These are phyloP conservation scores for Agelaius phoeniceus DNA, from an alignment of 2,113 vertebrate species.

Conservation along the genomic window DNA sequence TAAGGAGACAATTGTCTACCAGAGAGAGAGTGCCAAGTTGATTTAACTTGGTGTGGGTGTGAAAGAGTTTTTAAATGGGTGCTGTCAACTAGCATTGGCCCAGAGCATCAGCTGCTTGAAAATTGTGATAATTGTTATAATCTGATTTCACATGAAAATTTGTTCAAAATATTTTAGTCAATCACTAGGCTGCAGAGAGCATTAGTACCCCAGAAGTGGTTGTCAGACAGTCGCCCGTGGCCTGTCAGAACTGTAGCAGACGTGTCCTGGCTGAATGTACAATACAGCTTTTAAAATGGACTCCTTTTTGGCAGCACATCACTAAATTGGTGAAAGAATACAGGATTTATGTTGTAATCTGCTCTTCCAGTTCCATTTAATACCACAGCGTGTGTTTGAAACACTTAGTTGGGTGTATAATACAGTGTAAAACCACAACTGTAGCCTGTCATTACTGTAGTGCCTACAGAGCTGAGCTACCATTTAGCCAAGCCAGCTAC, in stretches of 20 bases:
- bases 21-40: slow-evolving; percentile 62
- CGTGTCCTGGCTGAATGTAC: neutral
- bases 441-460: neutral
- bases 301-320: neutral
- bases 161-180: slow-evolving; percentile 28
- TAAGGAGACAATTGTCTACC: slow-evolving; percentile 58
- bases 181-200: neutral
- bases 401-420: neutral
- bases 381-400: neutral
- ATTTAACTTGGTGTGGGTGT: slow-evolving; percentile 66
- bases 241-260: neutral
- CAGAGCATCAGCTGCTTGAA: slow-evolving; percentile 27
- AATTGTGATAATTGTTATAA: slow-evolving; percentile 33
- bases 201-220: neutral
- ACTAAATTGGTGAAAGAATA: neutral
- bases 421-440: slow-evolving; percentile 1
- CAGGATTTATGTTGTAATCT: slow-evolving; percentile 1
- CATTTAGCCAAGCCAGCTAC: neutral
- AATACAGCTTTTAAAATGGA: neutral
- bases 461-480: neutral
- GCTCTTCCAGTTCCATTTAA: neutral
- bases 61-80: slow-evolving; percentile 52
- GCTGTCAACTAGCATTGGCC: slow-evolving; percentile 23
- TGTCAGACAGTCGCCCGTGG: neutral
- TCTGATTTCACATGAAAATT: slow-evolving; percentile 23